These are phyloP conservation scores for Semnornis frantzii DNA, from an alignment of 2,113 vertebrate species.

Conservation along the genomic window DNA sequence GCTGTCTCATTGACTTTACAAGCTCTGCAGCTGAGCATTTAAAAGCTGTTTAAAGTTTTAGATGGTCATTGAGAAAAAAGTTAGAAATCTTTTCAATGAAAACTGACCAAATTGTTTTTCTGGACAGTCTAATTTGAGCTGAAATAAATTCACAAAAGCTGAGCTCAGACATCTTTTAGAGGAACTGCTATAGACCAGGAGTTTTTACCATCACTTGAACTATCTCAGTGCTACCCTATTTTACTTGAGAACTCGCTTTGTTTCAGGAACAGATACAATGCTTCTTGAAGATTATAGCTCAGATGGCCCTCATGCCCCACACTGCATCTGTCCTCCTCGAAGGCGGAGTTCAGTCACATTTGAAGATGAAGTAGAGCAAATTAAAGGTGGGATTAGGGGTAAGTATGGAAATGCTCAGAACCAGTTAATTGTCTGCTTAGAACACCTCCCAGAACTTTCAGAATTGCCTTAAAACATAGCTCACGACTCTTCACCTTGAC, in stretches of 20 bases:
- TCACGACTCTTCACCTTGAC: background rate
- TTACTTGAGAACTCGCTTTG: background rate
- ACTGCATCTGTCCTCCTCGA: constrained; percentile 76
- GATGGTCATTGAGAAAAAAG: background rate
- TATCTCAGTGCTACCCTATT: background rate
- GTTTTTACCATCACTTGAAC: background rate
- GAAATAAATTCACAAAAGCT: background rate
- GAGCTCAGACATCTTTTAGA: background rate
- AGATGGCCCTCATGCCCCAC: constrained; percentile 75
- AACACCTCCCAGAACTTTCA: background rate
- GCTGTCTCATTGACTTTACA: background rate
- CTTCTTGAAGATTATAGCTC: constrained; percentile 89
- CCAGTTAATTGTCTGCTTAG: background rate
- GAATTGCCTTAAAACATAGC: background rate
- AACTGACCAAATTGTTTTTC: background rate
- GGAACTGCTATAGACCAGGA: background rate
- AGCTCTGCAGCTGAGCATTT: background rate
- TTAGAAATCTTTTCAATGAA: background rate
- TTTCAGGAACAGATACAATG: constrained; percentile 92
- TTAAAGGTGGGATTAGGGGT: constrained; percentile 82
- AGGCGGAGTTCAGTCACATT: constrained; percentile 95
- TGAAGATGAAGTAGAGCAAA: constrained; percentile 92
- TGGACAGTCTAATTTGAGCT: background rate
- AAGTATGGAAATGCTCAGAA: background rate
- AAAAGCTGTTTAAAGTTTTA: background rate